Percentiles rank a stretch among this genome's conserved stretches.
phyloP scores from a whole-genome alignment of 1,140 invertebrate species.

The Gonatopus flavifemur region DNA sequence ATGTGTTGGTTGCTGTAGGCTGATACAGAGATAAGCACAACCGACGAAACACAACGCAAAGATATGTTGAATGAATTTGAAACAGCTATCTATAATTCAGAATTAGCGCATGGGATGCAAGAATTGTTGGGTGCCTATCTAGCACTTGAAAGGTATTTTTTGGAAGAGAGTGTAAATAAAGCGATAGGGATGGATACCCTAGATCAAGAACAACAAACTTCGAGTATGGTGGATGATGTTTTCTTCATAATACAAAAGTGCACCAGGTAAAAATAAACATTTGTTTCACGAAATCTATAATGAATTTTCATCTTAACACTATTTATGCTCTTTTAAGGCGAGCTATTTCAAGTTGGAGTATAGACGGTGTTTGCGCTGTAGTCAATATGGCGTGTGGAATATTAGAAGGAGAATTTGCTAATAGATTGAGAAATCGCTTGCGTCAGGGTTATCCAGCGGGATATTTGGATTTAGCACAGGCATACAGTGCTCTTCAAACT shows the following conservation, averaged over 20 bases:
- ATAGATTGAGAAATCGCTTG: conserved; percentile 74
- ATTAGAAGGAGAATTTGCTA: conserved; percentile 84
- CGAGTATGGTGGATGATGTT: conserved; percentile 95
- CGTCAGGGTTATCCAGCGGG: conserved; percentile 84
- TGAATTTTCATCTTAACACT: conserved; percentile 14
- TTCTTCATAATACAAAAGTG: conserved; percentile 98
- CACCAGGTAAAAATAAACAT: conserved; percentile 70
- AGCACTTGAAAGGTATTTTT: conserved; percentile 92
- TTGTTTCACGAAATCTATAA: conserved; percentile 9
- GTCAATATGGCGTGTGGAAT: conserved; percentile 91
- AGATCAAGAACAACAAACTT: conserved; percentile 73
- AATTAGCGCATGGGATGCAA: conserved; percentile 83
- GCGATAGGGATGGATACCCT: conserved; percentile 85
- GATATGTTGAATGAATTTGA: conserved; percentile 67
- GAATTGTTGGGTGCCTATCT: conserved; percentile 90
- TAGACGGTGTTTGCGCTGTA: conserved; percentile 95
- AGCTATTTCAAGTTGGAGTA: conserved; percentile 83
- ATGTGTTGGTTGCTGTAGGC: conserved; percentile 56
- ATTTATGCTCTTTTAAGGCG: conserved; percentile 62
- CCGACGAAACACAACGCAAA: conserved; percentile 60
- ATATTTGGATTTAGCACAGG: conserved; percentile 80
- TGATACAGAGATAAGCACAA: conserved; percentile 69
- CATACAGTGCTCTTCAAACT: conserved; percentile 77
- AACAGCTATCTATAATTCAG: conserved; percentile 72
- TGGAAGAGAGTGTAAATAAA: conserved; percentile 94